phyloP scores from a whole-genome alignment of 2,888 invertebrate genomes.

The Caenorhabditis virilis region DNA sequence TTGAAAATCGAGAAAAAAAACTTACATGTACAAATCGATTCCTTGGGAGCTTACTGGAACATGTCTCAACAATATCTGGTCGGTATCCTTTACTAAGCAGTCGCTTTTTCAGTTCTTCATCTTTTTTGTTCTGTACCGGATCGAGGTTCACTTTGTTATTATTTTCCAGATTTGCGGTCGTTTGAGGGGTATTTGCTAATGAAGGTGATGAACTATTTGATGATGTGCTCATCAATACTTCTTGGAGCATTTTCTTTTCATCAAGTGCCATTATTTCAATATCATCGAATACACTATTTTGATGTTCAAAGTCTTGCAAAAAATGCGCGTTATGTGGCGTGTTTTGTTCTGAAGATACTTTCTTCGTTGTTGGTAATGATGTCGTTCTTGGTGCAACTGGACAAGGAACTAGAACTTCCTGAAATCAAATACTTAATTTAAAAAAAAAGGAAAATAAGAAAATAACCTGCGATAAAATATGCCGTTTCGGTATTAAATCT shows the following conservation, averaged over 20 bases:
- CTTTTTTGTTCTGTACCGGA: not conserved
- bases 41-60: conserved; percentile 26
- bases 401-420: conserved; percentile 28
- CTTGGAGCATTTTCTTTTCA: conserved; percentile 49
- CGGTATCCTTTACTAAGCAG: conserved; percentile 42
- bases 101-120: conserved; percentile 25
- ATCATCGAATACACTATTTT: conserved; percentile 56
- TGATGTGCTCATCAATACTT: conserved; percentile 27
- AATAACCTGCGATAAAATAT: not conserved
- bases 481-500: not conserved
- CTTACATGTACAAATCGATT: conserved; percentile 36
- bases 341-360: conserved; percentile 2
- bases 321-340: conserved; percentile 5
- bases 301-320: conserved; percentile 56
- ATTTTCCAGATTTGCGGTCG: not conserved
- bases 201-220: not conserved
- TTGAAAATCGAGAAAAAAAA: no score
- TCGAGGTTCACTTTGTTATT: not conserved
- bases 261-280: conserved; percentile 60
- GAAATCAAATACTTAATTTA: conserved; percentile 1
- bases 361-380: not conserved
- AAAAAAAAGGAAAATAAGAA: no score
- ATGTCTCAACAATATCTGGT: conserved; percentile 33
- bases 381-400: conserved; percentile 3
- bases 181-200: no score